A percentile compares a stretch with the other conserved stretches of the same genome.
Conservation (phyloP, 2,797 vertebrate genomes). For the Botia kubotai region DNA sequence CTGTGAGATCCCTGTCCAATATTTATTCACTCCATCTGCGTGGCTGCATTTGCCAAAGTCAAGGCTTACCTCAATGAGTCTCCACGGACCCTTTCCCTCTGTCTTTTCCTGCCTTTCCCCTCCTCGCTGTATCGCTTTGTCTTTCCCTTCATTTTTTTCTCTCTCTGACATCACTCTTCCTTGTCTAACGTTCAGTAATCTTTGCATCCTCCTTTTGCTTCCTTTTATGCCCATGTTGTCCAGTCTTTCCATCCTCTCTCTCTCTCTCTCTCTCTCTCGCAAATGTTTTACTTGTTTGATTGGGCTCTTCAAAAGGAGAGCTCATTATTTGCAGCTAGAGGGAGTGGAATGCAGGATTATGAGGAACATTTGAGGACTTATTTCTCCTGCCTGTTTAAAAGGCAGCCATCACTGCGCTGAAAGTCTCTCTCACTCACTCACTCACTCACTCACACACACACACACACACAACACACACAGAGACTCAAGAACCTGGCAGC, state of each 20-base stretch:
- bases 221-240: slow-evolving; percentile 34
- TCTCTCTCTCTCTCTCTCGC: slow-evolving; percentile 27
- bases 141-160: slow-evolving; percentile 37
- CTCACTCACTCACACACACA: not conserved
- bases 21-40: slow-evolving; percentile 59
- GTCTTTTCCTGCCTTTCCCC: slow-evolving; percentile 5
- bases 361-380: slow-evolving; percentile 67
- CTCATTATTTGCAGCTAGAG: slow-evolving; percentile 65
- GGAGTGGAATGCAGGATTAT: slow-evolving; percentile 75
- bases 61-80: slow-evolving; percentile 51
- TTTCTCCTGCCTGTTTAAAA: slow-evolving; percentile 67
- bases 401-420: slow-evolving; percentile 66
- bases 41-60: slow-evolving; percentile 50
- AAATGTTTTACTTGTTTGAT: slow-evolving; percentile 56
- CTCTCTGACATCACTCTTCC: slow-evolving; percentile 28
- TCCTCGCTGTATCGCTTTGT: not conserved
- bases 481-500: slow-evolving; percentile 43
- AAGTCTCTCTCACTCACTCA: slow-evolving; percentile 30
- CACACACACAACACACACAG: slow-evolving; percentile 20
- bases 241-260: slow-evolving; percentile 17
- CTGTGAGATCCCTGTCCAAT: slow-evolving; percentile 53
- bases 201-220: slow-evolving; percentile 50
- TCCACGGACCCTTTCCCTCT: slow-evolving; percentile 42
- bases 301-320: slow-evolving; percentile 61
- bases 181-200: slow-evolving; percentile 3